Percentiles rank a stretch among this genome's conserved stretches.
Evolutionary conservation across 2,113 vertebrate species (phyloP).

Genomic region (Elgaria multicarinata): DNA sequence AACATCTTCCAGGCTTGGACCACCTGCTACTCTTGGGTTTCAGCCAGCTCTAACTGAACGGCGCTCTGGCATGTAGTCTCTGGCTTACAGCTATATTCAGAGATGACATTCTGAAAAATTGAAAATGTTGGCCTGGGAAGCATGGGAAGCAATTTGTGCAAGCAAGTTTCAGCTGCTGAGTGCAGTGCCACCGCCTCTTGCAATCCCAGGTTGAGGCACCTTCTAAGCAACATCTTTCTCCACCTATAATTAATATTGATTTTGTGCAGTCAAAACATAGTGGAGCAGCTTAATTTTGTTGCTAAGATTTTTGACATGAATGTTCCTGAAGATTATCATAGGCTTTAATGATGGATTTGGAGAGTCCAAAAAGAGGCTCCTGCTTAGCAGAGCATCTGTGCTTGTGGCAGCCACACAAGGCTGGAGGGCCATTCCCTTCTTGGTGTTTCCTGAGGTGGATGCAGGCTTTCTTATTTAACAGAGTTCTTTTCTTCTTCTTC

Average conservation of each 20-base stretch:
- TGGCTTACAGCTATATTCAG: conserved; percentile 14
- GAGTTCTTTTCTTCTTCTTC: background rate
- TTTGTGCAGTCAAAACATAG: conserved; percentile 69
- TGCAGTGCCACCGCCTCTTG: background rate
- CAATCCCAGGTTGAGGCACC: conserved; percentile 54
- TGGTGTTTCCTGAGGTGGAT: background rate
- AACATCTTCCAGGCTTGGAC: no score
- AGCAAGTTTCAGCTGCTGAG: conserved; percentile 30
- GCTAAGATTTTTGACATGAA: conserved; percentile 71
- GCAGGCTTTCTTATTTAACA: no score
- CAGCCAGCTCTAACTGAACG: fast-evolving
- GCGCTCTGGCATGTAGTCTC: fast-evolving
- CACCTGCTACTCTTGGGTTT: background rate
- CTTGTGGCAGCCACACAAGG: fast-evolving
- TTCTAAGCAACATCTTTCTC: conserved; percentile 37
- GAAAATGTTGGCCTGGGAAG: background rate
- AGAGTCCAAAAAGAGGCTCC: conserved; percentile 51
- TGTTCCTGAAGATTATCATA: conserved; percentile 65
- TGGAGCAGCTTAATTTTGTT: conserved; percentile 68
- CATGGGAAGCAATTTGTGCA: conserved; percentile 17
- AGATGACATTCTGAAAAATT: fast-evolving
- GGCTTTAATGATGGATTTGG: conserved; percentile 71
- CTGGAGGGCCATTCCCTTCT: background rate
- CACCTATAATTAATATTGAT: conserved; percentile 67
- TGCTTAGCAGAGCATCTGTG: conserved; percentile 16